Conservation (phyloP, 2,888 invertebrate genomes). For the Subacronicta megacephala region DNA sequence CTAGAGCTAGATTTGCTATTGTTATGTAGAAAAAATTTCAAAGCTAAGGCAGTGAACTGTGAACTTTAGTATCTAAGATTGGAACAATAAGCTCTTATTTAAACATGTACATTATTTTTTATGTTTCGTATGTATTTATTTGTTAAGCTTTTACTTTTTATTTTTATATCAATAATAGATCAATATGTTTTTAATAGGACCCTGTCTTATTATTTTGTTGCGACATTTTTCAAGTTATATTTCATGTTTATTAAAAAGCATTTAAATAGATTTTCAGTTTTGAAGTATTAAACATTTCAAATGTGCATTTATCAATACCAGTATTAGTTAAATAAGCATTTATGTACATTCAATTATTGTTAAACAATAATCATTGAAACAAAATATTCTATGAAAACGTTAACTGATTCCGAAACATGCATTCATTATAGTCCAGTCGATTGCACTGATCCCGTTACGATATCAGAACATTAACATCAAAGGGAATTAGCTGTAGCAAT, state of each 20-base stretch:
- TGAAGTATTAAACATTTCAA: neutral
- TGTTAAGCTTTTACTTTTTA: neutral
- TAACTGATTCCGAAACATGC: conserved; percentile 37
- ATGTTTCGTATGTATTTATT: conserved; percentile 7
- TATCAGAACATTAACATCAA: conserved; percentile 52
- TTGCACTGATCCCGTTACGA: conserved; percentile 41
- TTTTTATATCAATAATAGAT: conserved; percentile 14
- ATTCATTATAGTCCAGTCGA: conserved; percentile 42
- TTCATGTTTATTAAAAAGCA: too few relatives aligned
- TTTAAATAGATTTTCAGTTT: neutral
- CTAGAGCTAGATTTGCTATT: conserved; percentile 15
- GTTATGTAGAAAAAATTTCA: conserved; percentile 19
- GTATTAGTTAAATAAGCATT: neutral
- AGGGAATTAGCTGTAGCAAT: conserved; percentile 34
- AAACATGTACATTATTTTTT: neutral
- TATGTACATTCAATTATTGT: neutral
- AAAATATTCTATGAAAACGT: conserved; percentile 30
- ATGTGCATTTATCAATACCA: neutral
- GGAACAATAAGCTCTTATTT: conserved; percentile 8
- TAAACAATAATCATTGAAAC: conserved; percentile 1
- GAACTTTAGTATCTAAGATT: conserved; percentile 34
- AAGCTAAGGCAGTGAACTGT: conserved; percentile 9
- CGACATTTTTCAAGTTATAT: too few relatives aligned
- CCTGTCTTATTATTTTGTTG: too few relatives aligned
- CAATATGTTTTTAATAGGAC: too few relatives aligned